phyloP scores from a whole-genome alignment of 1,140 invertebrate species.

The Oncopodura yosiiana region DNA sequence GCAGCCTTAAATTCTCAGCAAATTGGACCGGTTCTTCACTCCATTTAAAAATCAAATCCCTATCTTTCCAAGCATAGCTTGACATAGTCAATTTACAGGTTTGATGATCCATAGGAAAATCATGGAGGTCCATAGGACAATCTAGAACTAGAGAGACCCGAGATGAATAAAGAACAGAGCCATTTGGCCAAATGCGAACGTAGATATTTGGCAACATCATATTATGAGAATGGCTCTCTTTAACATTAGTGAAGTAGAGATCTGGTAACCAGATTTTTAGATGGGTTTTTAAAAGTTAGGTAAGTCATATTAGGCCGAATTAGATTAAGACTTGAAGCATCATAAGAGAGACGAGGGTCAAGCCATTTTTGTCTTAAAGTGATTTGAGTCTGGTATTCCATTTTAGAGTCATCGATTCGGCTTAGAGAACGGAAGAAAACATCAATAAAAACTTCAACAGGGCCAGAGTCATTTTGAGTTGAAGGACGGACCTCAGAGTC shows the following conservation, averaged over 20 bases:
- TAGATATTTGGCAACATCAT: conserved; percentile 50
- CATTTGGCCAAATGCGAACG: conserved; percentile 40
- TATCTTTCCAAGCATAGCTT: conserved; percentile 25
- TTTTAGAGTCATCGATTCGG: conserved; percentile 94
- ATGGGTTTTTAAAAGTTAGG: too few species aligned
- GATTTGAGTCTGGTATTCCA: conserved; percentile 42
- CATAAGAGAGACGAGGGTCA: neutral
- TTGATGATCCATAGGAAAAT: conserved; percentile 49
- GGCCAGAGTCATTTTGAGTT: neutral
- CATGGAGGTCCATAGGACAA: conserved; percentile 49
- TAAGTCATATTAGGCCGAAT: too few species aligned
- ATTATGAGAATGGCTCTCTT: conserved; percentile 47
- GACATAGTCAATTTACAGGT: conserved; percentile 26
- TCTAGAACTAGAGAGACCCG: conserved; percentile 46
- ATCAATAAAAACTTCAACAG: conserved; percentile 83
- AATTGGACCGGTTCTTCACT: neutral
- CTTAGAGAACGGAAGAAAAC: conserved; percentile 90
- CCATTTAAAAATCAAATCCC: neutral
- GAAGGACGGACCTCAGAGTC: neutral
- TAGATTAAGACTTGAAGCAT: too few species aligned
- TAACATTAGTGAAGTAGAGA: conserved; percentile 50
- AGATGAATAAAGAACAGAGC: neutral
- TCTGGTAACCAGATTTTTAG: conserved; percentile 48
- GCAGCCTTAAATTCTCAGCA: neutral
- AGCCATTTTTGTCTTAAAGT: conserved; percentile 10